Percentiles rank a stretch among this genome's conserved stretches.
phyloP scores from a whole-genome alignment of 2,113 vertebrate species.

The Lophura nycthemera region DNA sequence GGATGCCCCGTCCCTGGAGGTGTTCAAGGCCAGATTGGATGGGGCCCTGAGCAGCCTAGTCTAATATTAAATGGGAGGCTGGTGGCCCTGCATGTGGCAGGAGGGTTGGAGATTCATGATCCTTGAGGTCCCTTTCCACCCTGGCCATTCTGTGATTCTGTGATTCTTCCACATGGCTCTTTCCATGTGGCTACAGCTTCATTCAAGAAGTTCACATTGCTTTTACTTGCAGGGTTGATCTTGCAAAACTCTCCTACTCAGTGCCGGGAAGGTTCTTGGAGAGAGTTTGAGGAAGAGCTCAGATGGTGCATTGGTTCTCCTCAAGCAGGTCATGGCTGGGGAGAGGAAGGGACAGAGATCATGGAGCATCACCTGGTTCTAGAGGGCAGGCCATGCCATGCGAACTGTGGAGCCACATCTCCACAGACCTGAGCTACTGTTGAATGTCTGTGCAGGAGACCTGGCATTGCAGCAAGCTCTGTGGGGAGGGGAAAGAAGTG shows the following conservation, averaged over 20 bases:
- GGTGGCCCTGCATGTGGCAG: too few relatives aligned
- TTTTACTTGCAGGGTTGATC: background rate
- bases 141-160: too few relatives aligned
- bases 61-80: too few relatives aligned
- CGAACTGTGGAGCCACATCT: background rate
- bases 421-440: background rate
- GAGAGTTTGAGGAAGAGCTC: background rate
- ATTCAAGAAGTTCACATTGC: fast-evolving
- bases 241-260: background rate
- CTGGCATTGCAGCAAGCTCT: background rate
- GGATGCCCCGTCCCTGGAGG: too few relatives aligned
- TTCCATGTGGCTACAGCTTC: background rate
- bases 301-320: background rate
- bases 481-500: background rate
- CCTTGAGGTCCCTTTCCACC: too few relatives aligned
- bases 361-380: background rate
- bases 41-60: too few relatives aligned
- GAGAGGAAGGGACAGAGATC: background rate
- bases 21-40: too few relatives aligned
- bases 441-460: background rate
- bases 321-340: background rate
- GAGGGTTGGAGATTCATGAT: too few relatives aligned
- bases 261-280: fast-evolving
- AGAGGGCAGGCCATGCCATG: background rate
- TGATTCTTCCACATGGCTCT: background rate